Conservation (phyloP, 2,888 invertebrate genomes). For the Melanostoma mellinum region DNA sequence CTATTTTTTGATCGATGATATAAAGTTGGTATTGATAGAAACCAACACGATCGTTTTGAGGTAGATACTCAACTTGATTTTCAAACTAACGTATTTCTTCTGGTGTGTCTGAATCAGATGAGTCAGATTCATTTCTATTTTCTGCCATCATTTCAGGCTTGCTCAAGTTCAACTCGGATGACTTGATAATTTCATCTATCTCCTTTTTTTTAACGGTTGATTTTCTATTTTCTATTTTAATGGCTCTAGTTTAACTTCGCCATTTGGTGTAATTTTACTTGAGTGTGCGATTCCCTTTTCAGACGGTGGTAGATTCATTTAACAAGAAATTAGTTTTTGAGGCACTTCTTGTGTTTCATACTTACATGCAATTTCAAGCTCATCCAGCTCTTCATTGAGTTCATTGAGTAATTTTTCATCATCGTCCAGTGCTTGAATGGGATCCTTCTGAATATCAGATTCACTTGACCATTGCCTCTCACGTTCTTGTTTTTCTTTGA, state of each 20-base stretch:
- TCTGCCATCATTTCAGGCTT: background rate
- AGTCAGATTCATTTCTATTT: slow-evolving; percentile 59
- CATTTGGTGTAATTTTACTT: background rate
- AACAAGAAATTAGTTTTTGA: slow-evolving; percentile 76
- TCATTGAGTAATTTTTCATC: slow-evolving; percentile 77
- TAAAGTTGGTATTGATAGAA: slow-evolving; percentile 77
- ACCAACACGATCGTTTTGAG: slow-evolving; percentile 74
- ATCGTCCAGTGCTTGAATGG: slow-evolving; percentile 77
- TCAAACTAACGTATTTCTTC: slow-evolving; percentile 77
- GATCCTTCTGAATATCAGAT: slow-evolving; percentile 72
- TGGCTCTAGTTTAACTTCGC: slow-evolving; percentile 3
- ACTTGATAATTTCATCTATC: background rate
- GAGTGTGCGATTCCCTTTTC: slow-evolving; percentile 75
- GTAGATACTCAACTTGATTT: slow-evolving; percentile 75
- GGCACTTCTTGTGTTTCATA: slow-evolving; percentile 75
- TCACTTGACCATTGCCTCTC: too few relatives aligned
- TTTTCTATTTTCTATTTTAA: background rate
- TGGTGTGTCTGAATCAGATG: slow-evolving; percentile 65
- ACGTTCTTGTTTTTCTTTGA: slow-evolving; percentile 79
- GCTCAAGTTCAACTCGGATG: background rate
- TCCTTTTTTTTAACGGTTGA: too few relatives aligned
- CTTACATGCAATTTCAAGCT: slow-evolving; percentile 74
- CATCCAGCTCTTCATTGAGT: slow-evolving; percentile 75
- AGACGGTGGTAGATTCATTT: slow-evolving; percentile 71
- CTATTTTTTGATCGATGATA: slow-evolving; percentile 75